phyloP scores from a whole-genome alignment of 2,797 vertebrate genomes.

The Sebastolobus alascanus region DNA sequence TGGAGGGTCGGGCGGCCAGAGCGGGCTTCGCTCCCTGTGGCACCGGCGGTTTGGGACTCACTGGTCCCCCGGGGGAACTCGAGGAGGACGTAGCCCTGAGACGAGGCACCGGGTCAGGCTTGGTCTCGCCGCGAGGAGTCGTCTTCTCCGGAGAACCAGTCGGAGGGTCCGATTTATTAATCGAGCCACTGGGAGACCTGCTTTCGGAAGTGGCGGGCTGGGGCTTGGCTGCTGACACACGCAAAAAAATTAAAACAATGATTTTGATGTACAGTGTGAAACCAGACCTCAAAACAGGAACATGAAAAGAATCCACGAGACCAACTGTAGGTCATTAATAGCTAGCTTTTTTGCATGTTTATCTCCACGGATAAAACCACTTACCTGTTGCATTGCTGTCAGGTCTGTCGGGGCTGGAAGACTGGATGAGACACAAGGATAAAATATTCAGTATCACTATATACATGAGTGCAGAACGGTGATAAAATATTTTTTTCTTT shows the following conservation, averaged over 20 bases:
- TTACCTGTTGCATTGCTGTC: slow-evolving; percentile 90
- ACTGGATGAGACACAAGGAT: slow-evolving; percentile 51
- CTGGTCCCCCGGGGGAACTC: slow-evolving; percentile 52
- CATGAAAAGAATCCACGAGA: background rate
- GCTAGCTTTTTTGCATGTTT: background rate
- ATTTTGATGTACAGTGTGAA: background rate
- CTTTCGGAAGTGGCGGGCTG: slow-evolving; percentile 82
- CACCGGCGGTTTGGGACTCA: slow-evolving; percentile 89
- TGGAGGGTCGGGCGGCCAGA: slow-evolving; percentile 87
- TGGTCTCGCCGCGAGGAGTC: slow-evolving; percentile 83
- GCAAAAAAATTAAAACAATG: background rate
- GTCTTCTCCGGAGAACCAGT: slow-evolving; percentile 86
- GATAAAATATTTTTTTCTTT: background rate
- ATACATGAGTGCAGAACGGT: accelerated
- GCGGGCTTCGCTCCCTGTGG: slow-evolving; percentile 91
- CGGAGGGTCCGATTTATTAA: slow-evolving; percentile 78
- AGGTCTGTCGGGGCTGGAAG: slow-evolving; percentile 84
- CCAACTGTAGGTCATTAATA: background rate
- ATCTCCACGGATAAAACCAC: slow-evolving; percentile 2
- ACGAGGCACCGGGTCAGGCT: slow-evolving; percentile 84
- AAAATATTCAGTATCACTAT: background rate
- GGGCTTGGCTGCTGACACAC: slow-evolving; percentile 76
- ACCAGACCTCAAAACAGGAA: background rate
- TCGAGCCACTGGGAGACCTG: slow-evolving; percentile 69
- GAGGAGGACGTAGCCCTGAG: slow-evolving; percentile 86